A percentile compares a stretch with the other conserved stretches of the same genome.
Conservation (phyloP, 2,888 invertebrate genomes). For the Tiphia femorata region DNA sequence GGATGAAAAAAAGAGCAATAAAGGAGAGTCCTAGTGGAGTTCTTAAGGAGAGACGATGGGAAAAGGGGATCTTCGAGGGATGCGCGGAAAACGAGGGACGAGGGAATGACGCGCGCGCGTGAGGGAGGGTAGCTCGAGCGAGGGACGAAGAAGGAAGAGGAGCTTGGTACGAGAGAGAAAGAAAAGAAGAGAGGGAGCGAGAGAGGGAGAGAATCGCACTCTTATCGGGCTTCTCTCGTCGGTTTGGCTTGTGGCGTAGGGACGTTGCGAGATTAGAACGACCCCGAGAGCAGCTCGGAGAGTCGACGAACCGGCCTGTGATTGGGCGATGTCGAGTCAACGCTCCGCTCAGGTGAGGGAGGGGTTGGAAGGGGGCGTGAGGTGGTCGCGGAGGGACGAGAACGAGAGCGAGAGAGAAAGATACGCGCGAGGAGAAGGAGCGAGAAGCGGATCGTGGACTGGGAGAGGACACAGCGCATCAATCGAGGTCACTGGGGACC, state of each 20-base stretch:
- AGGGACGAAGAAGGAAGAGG: background rate
- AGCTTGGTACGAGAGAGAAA: background rate
- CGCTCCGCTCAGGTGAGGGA: conserved; percentile 41
- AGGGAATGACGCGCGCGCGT: conserved; percentile 12
- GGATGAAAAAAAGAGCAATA: conserved; percentile 2
- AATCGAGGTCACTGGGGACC: conserved; percentile 68
- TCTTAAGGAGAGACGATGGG: too few relatives aligned
- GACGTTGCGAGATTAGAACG: conserved; percentile 54
- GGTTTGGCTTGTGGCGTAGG: conserved; percentile 45
- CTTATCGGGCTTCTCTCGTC: conserved; percentile 52
- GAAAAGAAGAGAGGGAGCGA: background rate
- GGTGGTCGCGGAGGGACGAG: too few relatives aligned
- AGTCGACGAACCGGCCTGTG: conserved; percentile 54
- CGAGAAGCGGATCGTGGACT: conserved; percentile 31
- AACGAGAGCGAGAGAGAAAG: background rate
- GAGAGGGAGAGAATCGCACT: conserved; percentile 29
- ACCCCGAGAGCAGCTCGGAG: conserved; percentile 50
- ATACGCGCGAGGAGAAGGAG: conserved; percentile 20
- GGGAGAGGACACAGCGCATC: conserved; percentile 52
- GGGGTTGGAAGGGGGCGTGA: background rate
- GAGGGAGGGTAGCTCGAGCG: conserved; percentile 6
- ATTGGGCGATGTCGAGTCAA: conserved; percentile 52
- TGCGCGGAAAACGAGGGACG: too few relatives aligned
- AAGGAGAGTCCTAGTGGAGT: conserved; percentile 12
- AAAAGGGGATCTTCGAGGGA: too few relatives aligned